Percentiles rank a stretch among this genome's conserved stretches.
Conservation (phyloP, 2,797 vertebrate species). For the Sebastes cheni region DNA sequence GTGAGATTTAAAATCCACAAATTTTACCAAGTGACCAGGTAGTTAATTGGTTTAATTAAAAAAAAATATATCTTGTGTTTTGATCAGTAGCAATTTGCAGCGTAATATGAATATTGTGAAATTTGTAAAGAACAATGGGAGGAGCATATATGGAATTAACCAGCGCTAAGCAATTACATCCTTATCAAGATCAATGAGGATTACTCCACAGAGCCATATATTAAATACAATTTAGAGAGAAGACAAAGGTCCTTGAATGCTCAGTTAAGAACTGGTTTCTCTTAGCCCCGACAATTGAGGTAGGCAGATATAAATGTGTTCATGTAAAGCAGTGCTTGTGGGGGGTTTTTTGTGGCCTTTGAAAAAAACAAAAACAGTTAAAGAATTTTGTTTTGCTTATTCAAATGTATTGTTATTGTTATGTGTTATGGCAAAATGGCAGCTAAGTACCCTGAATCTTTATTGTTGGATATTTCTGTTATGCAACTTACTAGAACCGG, state of each 20-base stretch:
- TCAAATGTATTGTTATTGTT: background rate
- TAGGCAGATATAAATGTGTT: background rate
- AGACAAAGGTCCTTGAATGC: background rate
- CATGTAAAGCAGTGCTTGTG: background rate
- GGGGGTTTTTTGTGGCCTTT: background rate
- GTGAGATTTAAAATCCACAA: background rate
- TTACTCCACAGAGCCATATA: background rate
- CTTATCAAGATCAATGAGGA: background rate
- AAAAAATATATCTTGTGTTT: background rate
- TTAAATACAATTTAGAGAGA: background rate
- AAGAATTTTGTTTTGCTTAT: background rate
- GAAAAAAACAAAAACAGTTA: too few relatives aligned
- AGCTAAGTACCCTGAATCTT: background rate
- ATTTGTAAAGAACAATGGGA: background rate
- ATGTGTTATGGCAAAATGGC: background rate
- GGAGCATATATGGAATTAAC: background rate
- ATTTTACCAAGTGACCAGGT: background rate
- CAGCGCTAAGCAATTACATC: background rate
- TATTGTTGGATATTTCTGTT: background rate
- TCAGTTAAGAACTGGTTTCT: background rate
- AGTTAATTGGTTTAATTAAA: background rate
- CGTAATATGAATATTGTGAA: background rate
- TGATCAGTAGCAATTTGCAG: background rate
- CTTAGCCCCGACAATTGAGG: fast-evolving
- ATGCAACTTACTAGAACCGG: too few relatives aligned